These are phyloP conservation scores for Centropyge bicolor DNA, from an alignment of 2,797 vertebrate species.

Conservation along the genomic window DNA sequence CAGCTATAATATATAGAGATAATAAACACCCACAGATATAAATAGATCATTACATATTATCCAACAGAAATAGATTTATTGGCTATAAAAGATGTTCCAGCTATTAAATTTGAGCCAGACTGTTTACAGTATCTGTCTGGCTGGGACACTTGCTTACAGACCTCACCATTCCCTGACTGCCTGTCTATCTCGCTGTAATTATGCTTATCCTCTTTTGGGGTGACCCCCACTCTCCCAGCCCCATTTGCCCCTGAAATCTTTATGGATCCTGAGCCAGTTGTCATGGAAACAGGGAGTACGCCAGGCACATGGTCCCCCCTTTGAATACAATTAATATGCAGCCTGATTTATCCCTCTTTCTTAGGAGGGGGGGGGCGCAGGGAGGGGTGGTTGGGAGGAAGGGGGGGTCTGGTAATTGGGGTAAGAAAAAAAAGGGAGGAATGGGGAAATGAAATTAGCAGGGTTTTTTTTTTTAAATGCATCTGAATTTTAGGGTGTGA, in stretches of 20 bases:
- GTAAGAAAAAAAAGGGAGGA: slow-evolving; percentile 47
- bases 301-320: slow-evolving; percentile 74
- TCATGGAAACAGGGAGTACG: slow-evolving; percentile 85
- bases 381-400: slow-evolving; percentile 33
- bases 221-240: slow-evolving; percentile 69
- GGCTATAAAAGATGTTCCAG: slow-evolving; percentile 23
- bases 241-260: slow-evolving; percentile 81
- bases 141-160: slow-evolving; percentile 65
- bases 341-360: slow-evolving; percentile 78
- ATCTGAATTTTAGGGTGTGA: slow-evolving; percentile 52
- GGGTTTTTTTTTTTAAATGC: slow-evolving; percentile 38
- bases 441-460: slow-evolving; percentile 59
- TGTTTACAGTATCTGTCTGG: slow-evolving; percentile 49
- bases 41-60: background rate
- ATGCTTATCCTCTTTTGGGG: slow-evolving; percentile 84
- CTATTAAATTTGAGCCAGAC: slow-evolving; percentile 16
- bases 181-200: slow-evolving; percentile 81
- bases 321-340: slow-evolving; percentile 83
- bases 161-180: slow-evolving; percentile 60
- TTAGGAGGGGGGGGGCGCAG: slow-evolving; percentile 55
- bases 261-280: slow-evolving; percentile 82
- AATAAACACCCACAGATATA: background rate
- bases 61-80: slow-evolving; percentile 7
- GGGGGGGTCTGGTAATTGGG: slow-evolving; percentile 53
- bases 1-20: background rate